Evolutionary conservation across 2,113 vertebrate species (phyloP).

Genomic region (Gallinago media): DNA sequence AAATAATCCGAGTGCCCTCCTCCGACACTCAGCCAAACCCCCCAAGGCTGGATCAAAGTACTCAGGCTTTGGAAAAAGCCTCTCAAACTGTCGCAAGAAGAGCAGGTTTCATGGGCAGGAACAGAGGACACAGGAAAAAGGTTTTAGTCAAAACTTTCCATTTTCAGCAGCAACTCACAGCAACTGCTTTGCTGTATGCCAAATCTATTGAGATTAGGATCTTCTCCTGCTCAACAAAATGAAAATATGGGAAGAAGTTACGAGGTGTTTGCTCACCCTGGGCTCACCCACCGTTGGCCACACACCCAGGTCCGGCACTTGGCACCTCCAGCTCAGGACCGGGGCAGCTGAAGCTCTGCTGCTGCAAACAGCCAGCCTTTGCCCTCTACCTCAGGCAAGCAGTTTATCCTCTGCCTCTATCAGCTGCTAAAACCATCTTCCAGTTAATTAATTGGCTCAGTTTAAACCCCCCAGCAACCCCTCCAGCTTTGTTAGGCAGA

Average conservation of each 20-base stretch:
- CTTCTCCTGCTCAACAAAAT: neutral
- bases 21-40: neutral
- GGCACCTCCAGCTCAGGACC: neutral
- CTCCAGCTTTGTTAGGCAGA: no score
- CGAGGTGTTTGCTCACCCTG: neutral
- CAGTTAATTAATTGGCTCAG: neutral
- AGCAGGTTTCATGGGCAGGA: rapidly evolving
- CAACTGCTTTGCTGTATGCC: neutral
- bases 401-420: neutral
- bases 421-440: neutral
- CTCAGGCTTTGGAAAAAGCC: neutral
- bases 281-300: neutral
- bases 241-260: neutral
- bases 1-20: neutral
- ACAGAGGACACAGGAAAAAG: neutral
- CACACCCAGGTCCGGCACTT: neutral
- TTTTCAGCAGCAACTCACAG: neutral
- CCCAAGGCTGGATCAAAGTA: neutral
- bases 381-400: neutral
- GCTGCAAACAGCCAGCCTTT: rapidly evolving
- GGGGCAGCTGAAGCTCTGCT: rapidly evolving
- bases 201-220: neutral
- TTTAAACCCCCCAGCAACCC: neutral
- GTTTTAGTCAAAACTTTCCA: neutral
- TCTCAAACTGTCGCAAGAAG: neutral